Percentiles rank a stretch among this genome's conserved stretches.
These are phyloP conservation scores for Clavelina lepadiformis DNA, from an alignment of 23 tunicate genomes.

Conservation along the genomic window DNA sequence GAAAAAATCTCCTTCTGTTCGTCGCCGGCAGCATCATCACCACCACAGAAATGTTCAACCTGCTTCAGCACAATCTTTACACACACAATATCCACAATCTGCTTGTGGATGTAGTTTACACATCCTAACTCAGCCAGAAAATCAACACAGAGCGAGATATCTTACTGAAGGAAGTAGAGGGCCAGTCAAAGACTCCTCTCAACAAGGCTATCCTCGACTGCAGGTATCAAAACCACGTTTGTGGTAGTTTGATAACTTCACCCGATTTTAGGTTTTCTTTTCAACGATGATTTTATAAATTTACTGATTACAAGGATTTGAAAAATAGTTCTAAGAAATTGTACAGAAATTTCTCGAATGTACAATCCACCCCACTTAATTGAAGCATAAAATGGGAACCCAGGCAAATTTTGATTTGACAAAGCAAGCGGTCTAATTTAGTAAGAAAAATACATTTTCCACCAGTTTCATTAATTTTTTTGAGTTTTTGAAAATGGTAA, in stretches of 20 bases:
- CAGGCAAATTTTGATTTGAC: too few relatives aligned
- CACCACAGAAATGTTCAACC: background rate
- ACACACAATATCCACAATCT: conserved; percentile 54
- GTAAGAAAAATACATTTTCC: too few relatives aligned
- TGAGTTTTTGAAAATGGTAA: too few relatives aligned
- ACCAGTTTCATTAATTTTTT: too few relatives aligned
- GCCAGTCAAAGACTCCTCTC: conserved; percentile 84
- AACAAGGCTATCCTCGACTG: conserved; percentile 82
- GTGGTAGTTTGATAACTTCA: background rate
- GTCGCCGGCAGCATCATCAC: conserved; percentile 4
- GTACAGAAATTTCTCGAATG: too few relatives aligned
- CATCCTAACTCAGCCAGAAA: conserved; percentile 75
- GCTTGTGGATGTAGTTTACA: conserved; percentile 19
- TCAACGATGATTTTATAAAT: background rate
- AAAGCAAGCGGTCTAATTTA: too few relatives aligned
- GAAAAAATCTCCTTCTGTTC: background rate
- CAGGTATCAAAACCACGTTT: conserved; percentile 26
- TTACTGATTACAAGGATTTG: background rate
- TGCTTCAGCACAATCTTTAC: conserved; percentile 10
- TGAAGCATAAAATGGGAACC: too few relatives aligned
- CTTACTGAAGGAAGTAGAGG: conserved; percentile 95
- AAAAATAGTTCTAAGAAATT: too few relatives aligned
- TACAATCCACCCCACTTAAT: too few relatives aligned
- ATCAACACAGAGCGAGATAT: conserved; percentile 94
- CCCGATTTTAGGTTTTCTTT: background rate